These are phyloP conservation scores for Trisateles emortualis DNA, from an alignment of 2,888 invertebrate species.

Conservation along the genomic window DNA sequence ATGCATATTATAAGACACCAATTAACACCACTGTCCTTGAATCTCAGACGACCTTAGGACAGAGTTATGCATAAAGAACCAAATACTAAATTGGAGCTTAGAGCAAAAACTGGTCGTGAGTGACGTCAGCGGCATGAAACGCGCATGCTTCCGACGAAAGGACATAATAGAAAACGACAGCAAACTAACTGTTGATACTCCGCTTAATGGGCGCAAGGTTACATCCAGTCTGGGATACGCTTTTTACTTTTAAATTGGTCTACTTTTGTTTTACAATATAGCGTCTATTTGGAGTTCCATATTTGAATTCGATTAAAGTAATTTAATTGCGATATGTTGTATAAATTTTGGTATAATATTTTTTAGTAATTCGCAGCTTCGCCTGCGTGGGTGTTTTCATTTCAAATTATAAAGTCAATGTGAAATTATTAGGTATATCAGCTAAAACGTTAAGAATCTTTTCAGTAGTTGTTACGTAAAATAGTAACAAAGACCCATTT, in stretches of 20 bases:
- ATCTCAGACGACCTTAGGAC: constrained; percentile 82
- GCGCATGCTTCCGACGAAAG: constrained; percentile 69
- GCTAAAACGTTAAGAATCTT: no score
- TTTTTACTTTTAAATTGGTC: constrained; percentile 39
- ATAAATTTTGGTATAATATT: no score
- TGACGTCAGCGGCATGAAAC: constrained; percentile 76
- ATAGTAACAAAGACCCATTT: no score
- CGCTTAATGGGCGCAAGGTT: constrained; percentile 57
- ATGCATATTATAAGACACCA: constrained; percentile 53
- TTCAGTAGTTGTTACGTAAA: no score
- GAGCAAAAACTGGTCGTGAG: constrained; percentile 74
- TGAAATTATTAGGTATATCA: no score
- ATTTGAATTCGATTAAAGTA: background rate
- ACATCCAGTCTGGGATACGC: constrained; percentile 45
- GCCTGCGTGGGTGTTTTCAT: no score
- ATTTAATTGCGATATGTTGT: background rate
- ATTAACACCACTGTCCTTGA: constrained; percentile 76
- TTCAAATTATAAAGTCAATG: no score
- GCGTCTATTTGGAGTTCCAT: background rate
- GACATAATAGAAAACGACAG: constrained; percentile 65
- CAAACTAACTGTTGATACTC: constrained; percentile 61
- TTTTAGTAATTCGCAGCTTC: no score
- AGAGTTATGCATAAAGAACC: constrained; percentile 84
- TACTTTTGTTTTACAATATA: constrained; percentile 1
- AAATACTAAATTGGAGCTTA: constrained; percentile 80